Evolutionary conservation across 2,113 vertebrate genomes (phyloP).

Genomic region (Dromiciops gliroides): DNA sequence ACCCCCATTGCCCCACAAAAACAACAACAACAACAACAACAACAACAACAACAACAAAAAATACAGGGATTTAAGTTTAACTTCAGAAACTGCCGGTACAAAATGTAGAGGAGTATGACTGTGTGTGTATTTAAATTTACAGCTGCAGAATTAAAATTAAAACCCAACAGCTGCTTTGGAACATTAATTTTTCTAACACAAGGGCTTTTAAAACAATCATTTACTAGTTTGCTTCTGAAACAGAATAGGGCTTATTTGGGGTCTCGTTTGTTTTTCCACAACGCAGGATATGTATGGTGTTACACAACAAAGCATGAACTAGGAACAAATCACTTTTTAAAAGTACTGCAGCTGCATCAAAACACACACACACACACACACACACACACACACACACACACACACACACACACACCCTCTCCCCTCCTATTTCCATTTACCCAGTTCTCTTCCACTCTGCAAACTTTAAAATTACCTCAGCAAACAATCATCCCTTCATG

Average conservation of each 20-base stretch:
- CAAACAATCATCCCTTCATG: neutral
- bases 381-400: too few species aligned
- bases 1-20: too few species aligned
- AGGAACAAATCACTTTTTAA: neutral
- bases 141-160: slow-evolving; percentile 69
- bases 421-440: neutral
- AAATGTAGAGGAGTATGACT: neutral
- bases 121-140: slow-evolving; percentile 43
- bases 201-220: slow-evolving; percentile 67
- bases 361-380: too few species aligned
- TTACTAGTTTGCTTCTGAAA: slow-evolving; percentile 72
- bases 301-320: neutral
- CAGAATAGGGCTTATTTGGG: neutral
- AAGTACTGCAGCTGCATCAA: neutral
- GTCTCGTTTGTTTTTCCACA: neutral
- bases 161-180: slow-evolving; percentile 61
- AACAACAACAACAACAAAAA: too few species aligned
- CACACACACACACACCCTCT: too few species aligned
- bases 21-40: too few species aligned
- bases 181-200: slow-evolving; percentile 70
- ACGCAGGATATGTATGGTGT: neutral
- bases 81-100: neutral
- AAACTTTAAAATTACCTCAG: slow-evolving; percentile 21
- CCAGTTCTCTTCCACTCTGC: slow-evolving; percentile 20
- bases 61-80: neutral